These are phyloP conservation scores for Epirrhoe alternata DNA, from an alignment of 2,888 invertebrate species.

Conservation along the genomic window DNA sequence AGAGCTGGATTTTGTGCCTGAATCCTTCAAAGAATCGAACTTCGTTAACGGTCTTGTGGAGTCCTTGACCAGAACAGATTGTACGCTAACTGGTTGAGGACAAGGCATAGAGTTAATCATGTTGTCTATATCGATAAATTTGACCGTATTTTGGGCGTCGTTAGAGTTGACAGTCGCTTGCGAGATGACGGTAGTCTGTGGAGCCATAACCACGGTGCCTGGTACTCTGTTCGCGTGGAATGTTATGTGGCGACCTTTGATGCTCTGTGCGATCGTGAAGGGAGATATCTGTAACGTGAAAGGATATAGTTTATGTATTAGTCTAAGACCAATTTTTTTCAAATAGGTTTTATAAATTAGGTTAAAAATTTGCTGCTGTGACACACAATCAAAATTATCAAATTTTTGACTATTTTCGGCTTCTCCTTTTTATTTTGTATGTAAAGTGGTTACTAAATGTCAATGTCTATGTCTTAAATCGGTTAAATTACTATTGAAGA, in stretches of 20 bases:
- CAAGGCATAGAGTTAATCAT: constrained; percentile 66
- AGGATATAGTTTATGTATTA: background rate
- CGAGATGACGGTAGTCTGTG: constrained; percentile 76
- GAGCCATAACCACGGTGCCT: constrained; percentile 76
- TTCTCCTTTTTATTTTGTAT: too few species aligned
- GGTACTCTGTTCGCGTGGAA: constrained; percentile 72
- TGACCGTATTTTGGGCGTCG: constrained; percentile 56
- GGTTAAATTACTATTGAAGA: too few species aligned
- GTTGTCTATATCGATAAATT: constrained; percentile 72
- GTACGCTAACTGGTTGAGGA: constrained; percentile 45
- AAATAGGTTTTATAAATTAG: too few species aligned
- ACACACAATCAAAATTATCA: too few species aligned
- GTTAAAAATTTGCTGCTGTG: too few species aligned
- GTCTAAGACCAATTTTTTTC: too few species aligned
- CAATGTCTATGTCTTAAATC: too few species aligned
- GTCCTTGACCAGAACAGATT: constrained; percentile 71
- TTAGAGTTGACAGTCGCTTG: constrained; percentile 64
- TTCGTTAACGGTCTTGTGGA: constrained; percentile 56
- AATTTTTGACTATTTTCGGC: too few species aligned
- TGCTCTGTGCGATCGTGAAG: constrained; percentile 65
- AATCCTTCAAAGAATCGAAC: constrained; percentile 59
- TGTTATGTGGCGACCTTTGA: constrained; percentile 73
- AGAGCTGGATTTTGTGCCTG: background rate
- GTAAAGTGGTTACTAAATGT: too few species aligned
- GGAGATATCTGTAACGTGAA: constrained; percentile 67